Base-by-base conservation (phyloP, 2,113 vertebrate genomes). In the Cyphomyrus plagiostoma region DNA sequence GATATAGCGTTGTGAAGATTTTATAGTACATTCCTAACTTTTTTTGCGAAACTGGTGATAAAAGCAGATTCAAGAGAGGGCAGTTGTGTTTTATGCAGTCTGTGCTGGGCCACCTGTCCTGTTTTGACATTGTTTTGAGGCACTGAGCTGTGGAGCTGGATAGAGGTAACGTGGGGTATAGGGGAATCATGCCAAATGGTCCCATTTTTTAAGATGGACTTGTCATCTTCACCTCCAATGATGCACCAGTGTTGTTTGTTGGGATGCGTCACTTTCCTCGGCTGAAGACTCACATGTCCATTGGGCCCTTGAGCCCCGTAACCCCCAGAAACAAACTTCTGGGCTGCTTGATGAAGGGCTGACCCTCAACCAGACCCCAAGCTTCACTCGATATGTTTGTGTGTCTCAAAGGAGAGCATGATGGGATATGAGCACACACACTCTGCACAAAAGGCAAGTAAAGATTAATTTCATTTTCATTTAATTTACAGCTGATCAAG, bases 401-500 rank as follows among this genome's bases (percentile, higher is more conserved):
- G 62, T 70, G 26, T 8, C 42, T 50, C 17, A 5, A 99, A 45
- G 42, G 42, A 45, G 42, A 45, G 42, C 42, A 45, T 45, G 3
- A 45, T 45, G 42, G 42, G 42, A 45, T 45, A 3, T 45, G 42
- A 45, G 42, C 1, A 45, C 0, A 45, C 42, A 45, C 42, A 3
- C 42, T 45, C 42, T 4, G 42, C 4, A 45, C 42, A 45, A 45
- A 45, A 45, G 42, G 42, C 42, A 45, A 4, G 42, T 45, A 45
- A 45, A 45, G 42, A 3, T 45, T 45, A 45, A 45, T 45, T 45
- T 45, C 42, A 45, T 45, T 45, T 45, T 45, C 42, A 45, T 45
- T 45, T 45, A 0, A 45, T 45, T 45, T 45, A 45, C 42, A 45
- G 98, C 91, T 99, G 92, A 98, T 99, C 94, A 99, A 98, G 94